Evolutionary conservation across 30 jellyfish, hydroid and myxozoan genomes (phyloP).

Genomic region (Mastigias papua): DNA sequence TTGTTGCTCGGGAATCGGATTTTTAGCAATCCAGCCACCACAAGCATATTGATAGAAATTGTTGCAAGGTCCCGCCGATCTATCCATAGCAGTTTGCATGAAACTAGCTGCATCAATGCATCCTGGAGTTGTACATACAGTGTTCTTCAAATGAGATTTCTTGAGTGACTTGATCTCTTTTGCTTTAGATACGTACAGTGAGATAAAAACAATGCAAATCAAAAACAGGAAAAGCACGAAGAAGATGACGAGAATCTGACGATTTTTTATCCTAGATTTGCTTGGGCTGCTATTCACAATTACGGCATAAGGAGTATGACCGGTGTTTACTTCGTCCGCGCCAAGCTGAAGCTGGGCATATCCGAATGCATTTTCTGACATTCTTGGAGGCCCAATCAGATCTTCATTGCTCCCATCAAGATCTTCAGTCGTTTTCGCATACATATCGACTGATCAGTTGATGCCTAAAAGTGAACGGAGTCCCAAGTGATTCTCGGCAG

Average conservation of each 20-base stretch:
- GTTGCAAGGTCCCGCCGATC: conserved; percentile 72
- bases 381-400: conserved; percentile 59
- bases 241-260: conserved; percentile 27
- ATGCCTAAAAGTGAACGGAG: neutral
- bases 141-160: neutral
- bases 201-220: conserved; percentile 35
- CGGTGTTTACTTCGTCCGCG: conserved; percentile 48
- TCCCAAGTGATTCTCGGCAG: neutral
- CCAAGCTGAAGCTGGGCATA: conserved; percentile 71
- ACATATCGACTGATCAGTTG: conserved; percentile 11
- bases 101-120: conserved; percentile 88
- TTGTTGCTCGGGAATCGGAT: conserved; percentile 88
- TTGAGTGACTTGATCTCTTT: neutral
- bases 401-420: conserved; percentile 79
- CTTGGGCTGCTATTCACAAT: conserved; percentile 37
- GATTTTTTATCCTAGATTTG: conserved; percentile 22
- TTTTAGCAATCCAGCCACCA: conserved; percentile 88
- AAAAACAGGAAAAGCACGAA: neutral
- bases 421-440: conserved; percentile 65
- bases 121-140: conserved; percentile 72
- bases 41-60: conserved; percentile 85
- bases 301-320: conserved; percentile 62
- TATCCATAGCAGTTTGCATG: conserved; percentile 84
- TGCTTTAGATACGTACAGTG: conserved; percentile 20
- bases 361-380: conserved; percentile 60